Percentiles rank a stretch among this genome's conserved stretches.
Evolutionary conservation across 2,888 invertebrate species (phyloP).

Genomic region (Halictus ligatus): DNA sequence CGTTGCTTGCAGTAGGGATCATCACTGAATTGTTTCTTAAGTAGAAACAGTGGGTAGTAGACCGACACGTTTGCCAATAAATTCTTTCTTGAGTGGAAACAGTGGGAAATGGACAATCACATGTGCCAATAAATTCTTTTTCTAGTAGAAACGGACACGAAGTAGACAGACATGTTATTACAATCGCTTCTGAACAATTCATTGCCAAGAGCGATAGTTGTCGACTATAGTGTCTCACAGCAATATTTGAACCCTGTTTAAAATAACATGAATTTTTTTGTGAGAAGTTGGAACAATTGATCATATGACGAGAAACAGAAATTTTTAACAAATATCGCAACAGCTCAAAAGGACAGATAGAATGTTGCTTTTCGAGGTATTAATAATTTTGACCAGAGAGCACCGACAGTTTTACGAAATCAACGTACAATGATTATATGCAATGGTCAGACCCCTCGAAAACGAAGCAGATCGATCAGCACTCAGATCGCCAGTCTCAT

Average conservation of each 20-base stretch:
- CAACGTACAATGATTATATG: neutral
- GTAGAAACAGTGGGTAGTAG: neutral
- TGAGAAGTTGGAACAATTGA: neutral
- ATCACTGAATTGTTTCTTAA: neutral
- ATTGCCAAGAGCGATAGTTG: too few species aligned
- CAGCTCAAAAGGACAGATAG: neutral
- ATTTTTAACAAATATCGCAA: neutral
- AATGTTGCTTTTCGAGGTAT: neutral
- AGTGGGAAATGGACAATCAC: neutral
- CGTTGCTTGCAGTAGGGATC: neutral
- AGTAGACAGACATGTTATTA: too few species aligned
- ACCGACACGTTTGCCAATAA: neutral
- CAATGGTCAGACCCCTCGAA: neutral
- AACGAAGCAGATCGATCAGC: constrained; percentile 9
- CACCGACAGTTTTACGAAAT: neutral
- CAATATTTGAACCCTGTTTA: too few species aligned
- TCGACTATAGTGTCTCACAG: too few species aligned
- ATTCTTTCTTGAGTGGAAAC: neutral
- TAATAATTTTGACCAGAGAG: neutral
- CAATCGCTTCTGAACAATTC: too few species aligned
- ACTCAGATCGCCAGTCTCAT: constrained; percentile 1
- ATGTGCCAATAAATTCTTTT: too few species aligned
- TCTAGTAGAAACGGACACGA: too few species aligned
- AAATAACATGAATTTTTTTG: too few species aligned
- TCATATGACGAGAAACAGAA: neutral